These are phyloP conservation scores for Congeria kusceri DNA, from an alignment of 2,888 invertebrate species.

Conservation along the genomic window DNA sequence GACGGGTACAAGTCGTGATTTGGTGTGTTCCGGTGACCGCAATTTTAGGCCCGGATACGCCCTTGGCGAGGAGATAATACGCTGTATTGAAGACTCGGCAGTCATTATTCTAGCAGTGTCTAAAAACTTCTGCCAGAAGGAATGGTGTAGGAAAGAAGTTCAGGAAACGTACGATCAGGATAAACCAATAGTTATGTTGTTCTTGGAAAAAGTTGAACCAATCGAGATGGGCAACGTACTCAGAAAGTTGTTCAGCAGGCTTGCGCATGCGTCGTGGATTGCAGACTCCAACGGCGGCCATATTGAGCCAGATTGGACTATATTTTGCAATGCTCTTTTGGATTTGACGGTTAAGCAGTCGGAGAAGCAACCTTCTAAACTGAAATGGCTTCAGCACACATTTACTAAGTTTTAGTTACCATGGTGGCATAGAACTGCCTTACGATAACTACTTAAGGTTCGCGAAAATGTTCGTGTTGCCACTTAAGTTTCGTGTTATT, in stretches of 20 bases:
- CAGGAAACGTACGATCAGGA: conserved; percentile 6
- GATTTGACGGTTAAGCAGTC: neutral
- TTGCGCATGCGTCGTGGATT: conserved; percentile 23
- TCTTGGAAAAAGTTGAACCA: conserved; percentile 13
- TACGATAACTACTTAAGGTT: too few species aligned
- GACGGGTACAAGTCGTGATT: neutral
- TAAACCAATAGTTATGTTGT: conserved; percentile 19
- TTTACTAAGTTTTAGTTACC: too few species aligned
- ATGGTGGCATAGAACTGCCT: too few species aligned
- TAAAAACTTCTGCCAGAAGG: conserved; percentile 9
- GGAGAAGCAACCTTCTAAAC: neutral
- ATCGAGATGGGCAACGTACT: neutral
- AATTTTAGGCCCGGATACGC: conserved; percentile 21
- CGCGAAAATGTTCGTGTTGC: too few species aligned
- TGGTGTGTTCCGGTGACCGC: conserved; percentile 14
- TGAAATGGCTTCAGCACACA: too few species aligned
- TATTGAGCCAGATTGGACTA: conserved; percentile 17
- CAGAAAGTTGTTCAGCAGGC: conserved; percentile 10
- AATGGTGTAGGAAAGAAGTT: conserved; percentile 17
- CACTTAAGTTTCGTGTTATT: too few species aligned
- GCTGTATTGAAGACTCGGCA: conserved; percentile 11
- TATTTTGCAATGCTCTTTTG: conserved; percentile 10
- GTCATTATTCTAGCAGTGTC: conserved; percentile 10
- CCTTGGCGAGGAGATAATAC: conserved; percentile 13
- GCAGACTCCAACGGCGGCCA: conserved; percentile 12